Evolutionary conservation across 2,888 invertebrate genomes (phyloP).

Genomic region (Onchidella celtica): DNA sequence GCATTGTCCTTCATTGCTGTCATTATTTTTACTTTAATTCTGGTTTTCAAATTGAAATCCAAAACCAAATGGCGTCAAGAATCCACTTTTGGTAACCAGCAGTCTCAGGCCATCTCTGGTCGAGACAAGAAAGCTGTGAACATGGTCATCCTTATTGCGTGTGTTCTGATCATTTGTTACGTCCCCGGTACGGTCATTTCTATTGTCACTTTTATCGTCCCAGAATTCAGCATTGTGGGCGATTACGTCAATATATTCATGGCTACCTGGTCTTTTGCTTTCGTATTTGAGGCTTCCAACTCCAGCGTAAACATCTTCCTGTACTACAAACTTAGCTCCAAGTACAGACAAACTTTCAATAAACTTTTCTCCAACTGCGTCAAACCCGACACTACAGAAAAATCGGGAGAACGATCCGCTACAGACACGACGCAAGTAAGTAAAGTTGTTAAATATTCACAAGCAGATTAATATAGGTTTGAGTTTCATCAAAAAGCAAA

Average conservation of each 20-base stretch:
- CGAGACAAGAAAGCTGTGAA: slow-evolving; percentile 18
- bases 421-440: slow-evolving; percentile 7
- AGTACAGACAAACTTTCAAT: slow-evolving; percentile 9
- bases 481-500: background rate
- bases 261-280: slow-evolving; percentile 20
- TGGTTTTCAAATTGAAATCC: slow-evolving; percentile 3
- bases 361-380: slow-evolving; percentile 14
- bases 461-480: too few species aligned
- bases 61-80: slow-evolving; percentile 29
- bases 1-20: slow-evolving; percentile 13
- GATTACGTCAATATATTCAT: slow-evolving; percentile 23
- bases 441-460: background rate
- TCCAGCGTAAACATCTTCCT: slow-evolving; percentile 33
- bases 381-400: background rate
- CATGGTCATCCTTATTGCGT: slow-evolving; percentile 32
- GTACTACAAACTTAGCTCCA: slow-evolving; percentile 30
- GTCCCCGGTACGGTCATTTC: slow-evolving; percentile 16
- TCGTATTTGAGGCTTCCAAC: slow-evolving; percentile 20
- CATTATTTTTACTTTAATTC: background rate
- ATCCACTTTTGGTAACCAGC: background rate
- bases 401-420: background rate
- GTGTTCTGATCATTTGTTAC: slow-evolving; percentile 16
- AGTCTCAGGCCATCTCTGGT: background rate
- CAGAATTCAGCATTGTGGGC: slow-evolving; percentile 23
- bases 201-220: background rate